These are phyloP conservation scores for Oligia strigilis DNA, from an alignment of 2,888 invertebrate genomes.

Conservation along the genomic window DNA sequence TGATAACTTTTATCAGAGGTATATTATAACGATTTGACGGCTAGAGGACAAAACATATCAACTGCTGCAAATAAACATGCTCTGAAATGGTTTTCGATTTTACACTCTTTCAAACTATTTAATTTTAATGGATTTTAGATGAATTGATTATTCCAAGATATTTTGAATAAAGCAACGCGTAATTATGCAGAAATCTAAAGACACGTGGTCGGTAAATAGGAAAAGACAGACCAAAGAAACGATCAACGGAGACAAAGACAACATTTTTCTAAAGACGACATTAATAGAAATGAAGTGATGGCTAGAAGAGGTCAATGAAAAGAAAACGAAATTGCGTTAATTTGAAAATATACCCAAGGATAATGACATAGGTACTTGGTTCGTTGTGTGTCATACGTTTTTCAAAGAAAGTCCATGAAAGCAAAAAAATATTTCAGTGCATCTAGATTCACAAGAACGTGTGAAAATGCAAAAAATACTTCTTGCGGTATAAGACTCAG, in stretches of 20 bases:
- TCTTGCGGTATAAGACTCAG: slow-evolving; percentile 6
- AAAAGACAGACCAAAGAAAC: neutral
- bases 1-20: neutral
- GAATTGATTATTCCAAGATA: neutral
- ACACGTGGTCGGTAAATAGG: neutral
- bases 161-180: neutral
- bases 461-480: slow-evolving; percentile 20
- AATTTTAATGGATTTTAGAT: neutral
- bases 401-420: slow-evolving; percentile 19
- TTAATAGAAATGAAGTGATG: neutral
- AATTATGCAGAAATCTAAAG: neutral
- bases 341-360: neutral
- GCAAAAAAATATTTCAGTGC: neutral
- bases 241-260: neutral
- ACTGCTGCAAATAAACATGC: neutral
- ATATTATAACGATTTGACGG: neutral
- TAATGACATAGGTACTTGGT: neutral
- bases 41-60: slow-evolving; percentile 1
- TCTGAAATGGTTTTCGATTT: neutral
- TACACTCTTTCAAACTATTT: neutral
- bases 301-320: neutral
- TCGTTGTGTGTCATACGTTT: neutral
- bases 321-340: neutral
- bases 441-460: slow-evolving; percentile 31
- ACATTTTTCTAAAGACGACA: neutral